These are phyloP conservation scores for Damaliscus lunatus DNA, from an alignment of 2,113 vertebrate species.

Conservation along the genomic window DNA sequence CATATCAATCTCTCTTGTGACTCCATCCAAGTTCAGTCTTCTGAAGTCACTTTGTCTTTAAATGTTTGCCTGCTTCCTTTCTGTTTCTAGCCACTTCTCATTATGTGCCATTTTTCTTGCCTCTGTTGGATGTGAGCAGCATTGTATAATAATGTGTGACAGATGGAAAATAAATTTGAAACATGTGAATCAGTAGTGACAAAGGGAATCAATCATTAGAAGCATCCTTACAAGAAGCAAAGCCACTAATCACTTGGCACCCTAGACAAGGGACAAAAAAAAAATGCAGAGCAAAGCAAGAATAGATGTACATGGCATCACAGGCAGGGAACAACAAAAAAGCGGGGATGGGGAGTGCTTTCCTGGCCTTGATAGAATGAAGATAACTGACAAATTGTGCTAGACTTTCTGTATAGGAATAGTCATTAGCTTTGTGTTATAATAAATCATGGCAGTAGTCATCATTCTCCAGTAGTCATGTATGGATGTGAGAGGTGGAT, in stretches of 20 bases:
- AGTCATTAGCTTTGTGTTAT: not conserved
- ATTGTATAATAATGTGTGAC: not conserved
- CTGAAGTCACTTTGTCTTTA: not conserved
- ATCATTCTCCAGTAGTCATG: not conserved
- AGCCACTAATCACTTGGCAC: not conserved
- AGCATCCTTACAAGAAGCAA: not conserved
- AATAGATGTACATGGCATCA: not conserved
- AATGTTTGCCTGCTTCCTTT: not conserved
- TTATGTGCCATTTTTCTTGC: not conserved
- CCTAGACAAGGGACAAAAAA: not conserved
- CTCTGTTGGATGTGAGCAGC: not conserved
- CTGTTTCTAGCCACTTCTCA: not conserved
- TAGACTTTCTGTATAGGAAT: not conserved
- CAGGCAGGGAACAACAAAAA: not conserved
- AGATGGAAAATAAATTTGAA: not conserved
- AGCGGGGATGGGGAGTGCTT: not conserved
- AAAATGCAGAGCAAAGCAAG: not conserved
- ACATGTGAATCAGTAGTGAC: not conserved
- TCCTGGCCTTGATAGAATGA: not conserved
- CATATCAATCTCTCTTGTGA: not conserved
- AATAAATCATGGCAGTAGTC: not conserved
- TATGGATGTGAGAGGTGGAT: not conserved
- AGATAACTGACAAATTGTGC: not conserved
- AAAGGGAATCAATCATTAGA: conserved; percentile 5
- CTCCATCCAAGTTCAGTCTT: not conserved